A percentile compares a stretch with the other conserved stretches of the same genome.
phyloP scores from a whole-genome alignment of 2,888 invertebrate species.

The Rhagium mordax region DNA sequence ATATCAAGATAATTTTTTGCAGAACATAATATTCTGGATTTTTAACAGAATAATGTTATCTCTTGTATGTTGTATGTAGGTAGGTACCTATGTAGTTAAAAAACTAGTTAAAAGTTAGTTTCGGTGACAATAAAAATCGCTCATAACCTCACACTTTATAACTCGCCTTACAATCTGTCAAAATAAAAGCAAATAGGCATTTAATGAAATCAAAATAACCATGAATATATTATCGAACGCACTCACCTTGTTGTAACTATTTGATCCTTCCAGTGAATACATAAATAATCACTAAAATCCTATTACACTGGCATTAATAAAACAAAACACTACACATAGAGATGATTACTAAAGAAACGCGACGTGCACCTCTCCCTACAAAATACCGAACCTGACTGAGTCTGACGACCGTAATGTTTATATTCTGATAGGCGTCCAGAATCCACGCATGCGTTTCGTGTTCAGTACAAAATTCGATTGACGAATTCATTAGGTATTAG shows the following conservation, averaged over 20 bases:
- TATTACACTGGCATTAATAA: constrained; percentile 46
- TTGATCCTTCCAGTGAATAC: constrained; percentile 59
- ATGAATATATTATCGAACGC: not conserved
- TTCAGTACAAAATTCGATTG: not conserved
- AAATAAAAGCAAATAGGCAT: constrained; percentile 37
- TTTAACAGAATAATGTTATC: too few species aligned
- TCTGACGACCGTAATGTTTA: constrained; percentile 18
- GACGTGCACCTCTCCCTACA: constrained; percentile 15
- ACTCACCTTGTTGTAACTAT: constrained; percentile 57
- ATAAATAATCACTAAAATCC: constrained; percentile 48
- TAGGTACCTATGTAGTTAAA: too few species aligned
- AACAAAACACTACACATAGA: constrained; percentile 46
- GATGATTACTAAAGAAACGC: constrained; percentile 12
- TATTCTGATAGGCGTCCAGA: constrained; percentile 27
- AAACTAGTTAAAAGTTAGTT: not conserved
- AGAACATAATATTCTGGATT: too few species aligned
- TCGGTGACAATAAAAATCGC: not conserved
- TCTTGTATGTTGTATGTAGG: too few species aligned
- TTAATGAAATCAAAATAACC: constrained; percentile 17
- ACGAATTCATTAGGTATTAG: not conserved
- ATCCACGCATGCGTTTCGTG: constrained; percentile 33
- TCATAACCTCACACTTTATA: constrained; percentile 46
- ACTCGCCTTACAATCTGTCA: constrained; percentile 47
- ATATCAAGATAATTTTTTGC: too few species aligned
- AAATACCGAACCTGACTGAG: constrained; percentile 39